Percentiles rank a stretch among this genome's conserved stretches.
phyloP scores from a whole-genome alignment of 2,113 vertebrate species.

The Mixornis gularis region DNA sequence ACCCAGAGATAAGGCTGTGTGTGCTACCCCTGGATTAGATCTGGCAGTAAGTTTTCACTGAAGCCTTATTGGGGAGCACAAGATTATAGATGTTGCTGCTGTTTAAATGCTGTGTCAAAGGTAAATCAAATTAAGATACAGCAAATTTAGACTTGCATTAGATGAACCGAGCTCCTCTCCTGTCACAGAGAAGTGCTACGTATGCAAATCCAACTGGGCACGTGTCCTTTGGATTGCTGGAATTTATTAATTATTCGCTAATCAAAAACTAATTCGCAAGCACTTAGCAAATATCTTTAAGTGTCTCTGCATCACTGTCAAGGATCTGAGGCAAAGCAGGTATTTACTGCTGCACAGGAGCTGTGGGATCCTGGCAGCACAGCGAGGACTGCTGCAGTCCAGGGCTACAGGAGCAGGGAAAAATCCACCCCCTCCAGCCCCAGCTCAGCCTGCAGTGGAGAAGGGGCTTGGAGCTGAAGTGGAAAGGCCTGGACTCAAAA shows the following conservation, averaged over 20 bases:
- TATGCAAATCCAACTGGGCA: background rate
- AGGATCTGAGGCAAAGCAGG: background rate
- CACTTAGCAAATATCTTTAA: conserved; percentile 7
- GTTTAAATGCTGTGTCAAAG: conserved; percentile 45
- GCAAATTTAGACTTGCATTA: background rate
- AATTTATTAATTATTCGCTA: conserved; percentile 3
- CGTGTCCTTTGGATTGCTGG: background rate
- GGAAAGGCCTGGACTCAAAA: background rate
- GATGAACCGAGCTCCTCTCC: background rate
- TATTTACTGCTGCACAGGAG: background rate
- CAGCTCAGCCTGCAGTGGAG: background rate
- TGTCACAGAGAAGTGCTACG: background rate
- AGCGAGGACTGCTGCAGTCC: background rate
- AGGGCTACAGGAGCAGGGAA: background rate
- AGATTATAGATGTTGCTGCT: conserved; percentile 22
- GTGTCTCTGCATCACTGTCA: background rate
- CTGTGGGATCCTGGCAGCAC: background rate
- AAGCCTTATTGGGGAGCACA: conserved; percentile 1
- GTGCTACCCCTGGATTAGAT: conserved; percentile 51
- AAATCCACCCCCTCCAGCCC: background rate
- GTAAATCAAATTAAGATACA: conserved; percentile 51
- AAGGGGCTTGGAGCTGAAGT: background rate
- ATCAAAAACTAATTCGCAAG: conserved; percentile 27
- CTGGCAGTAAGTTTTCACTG: conserved; percentile 42
- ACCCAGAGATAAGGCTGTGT: conserved; percentile 47